Conservation (phyloP, 2,113 vertebrate genomes). For the Passer montanus region DNA sequence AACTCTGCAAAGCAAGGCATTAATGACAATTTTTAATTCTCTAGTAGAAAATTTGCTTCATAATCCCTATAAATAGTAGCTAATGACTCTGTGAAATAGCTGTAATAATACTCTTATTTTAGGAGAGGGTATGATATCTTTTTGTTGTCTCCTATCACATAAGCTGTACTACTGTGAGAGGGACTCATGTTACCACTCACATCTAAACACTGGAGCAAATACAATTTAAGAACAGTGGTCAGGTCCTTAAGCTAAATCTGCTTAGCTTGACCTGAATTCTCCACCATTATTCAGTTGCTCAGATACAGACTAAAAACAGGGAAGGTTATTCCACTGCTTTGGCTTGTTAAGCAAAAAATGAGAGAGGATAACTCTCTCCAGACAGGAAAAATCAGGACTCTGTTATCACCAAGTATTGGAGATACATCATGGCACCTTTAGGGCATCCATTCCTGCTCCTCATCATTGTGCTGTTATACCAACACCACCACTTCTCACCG, state of each 20-base stretch:
- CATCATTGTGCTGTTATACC: not conserved
- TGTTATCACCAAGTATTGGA: not conserved
- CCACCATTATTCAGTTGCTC: not conserved
- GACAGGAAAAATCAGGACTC: not conserved
- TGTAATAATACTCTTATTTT: not conserved
- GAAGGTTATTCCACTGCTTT: not conserved
- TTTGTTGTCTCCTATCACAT: not conserved
- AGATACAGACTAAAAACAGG: not conserved
- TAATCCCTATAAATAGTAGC: not conserved
- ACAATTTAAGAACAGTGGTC: not conserved
- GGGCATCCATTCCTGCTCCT: not conserved
- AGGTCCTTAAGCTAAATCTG: not conserved
- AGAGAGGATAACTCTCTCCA: not conserved
- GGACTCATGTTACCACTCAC: not conserved
- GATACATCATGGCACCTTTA: not conserved
- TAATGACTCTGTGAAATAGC: not conserved
- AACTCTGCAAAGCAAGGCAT: not conserved
- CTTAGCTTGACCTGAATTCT: conserved; percentile 14
- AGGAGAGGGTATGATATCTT: not conserved
- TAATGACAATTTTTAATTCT: not conserved
- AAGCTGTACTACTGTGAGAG: not conserved
- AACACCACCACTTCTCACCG: not conserved
- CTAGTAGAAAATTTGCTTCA: not conserved
- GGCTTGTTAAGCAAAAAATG: not conserved
- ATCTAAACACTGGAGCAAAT: not conserved